Conservation (phyloP, 2,113 vertebrate genomes). For the Actenoides lindsayi region DNA sequence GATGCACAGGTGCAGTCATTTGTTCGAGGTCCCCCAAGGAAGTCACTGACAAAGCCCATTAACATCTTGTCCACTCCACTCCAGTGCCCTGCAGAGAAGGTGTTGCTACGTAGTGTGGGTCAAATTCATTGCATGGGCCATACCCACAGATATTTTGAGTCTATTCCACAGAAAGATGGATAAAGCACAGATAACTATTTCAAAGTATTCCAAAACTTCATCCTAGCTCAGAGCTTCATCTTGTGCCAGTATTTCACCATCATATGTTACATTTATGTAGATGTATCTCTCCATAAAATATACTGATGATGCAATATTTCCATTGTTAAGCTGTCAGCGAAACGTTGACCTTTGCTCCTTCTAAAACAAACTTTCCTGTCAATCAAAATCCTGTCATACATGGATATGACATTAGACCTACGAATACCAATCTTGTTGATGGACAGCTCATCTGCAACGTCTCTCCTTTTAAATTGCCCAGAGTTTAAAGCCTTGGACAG, state of each 20-base stretch:
- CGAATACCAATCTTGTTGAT: slow-evolving; percentile 42
- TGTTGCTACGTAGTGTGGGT: neutral
- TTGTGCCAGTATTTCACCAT: neutral
- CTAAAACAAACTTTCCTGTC: slow-evolving; percentile 64
- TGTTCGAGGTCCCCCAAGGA: slow-evolving; percentile 37
- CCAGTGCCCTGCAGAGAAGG: neutral
- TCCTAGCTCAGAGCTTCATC: neutral
- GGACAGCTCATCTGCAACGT: slow-evolving; percentile 33
- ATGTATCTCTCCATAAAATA: slow-evolving; percentile 42
- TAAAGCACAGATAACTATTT: neutral
- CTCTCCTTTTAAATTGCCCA: slow-evolving; percentile 12
- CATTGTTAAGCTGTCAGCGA: slow-evolving; percentile 61
- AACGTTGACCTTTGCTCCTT: slow-evolving; percentile 63
- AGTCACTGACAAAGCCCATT: slow-evolving; percentile 58
- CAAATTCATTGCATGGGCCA: neutral
- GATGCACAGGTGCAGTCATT: slow-evolving; percentile 56
- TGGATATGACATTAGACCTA: slow-evolving; percentile 52
- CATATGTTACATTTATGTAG: slow-evolving; percentile 42
- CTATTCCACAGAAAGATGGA: neutral
- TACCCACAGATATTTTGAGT: neutral
- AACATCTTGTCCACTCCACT: neutral
- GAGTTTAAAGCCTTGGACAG: neutral
- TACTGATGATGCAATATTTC: slow-evolving; percentile 61
- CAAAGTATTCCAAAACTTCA: neutral
- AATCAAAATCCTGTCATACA: slow-evolving; percentile 65